Conservation (phyloP, 2,888 invertebrate species). For the Tineola bisselliella region DNA sequence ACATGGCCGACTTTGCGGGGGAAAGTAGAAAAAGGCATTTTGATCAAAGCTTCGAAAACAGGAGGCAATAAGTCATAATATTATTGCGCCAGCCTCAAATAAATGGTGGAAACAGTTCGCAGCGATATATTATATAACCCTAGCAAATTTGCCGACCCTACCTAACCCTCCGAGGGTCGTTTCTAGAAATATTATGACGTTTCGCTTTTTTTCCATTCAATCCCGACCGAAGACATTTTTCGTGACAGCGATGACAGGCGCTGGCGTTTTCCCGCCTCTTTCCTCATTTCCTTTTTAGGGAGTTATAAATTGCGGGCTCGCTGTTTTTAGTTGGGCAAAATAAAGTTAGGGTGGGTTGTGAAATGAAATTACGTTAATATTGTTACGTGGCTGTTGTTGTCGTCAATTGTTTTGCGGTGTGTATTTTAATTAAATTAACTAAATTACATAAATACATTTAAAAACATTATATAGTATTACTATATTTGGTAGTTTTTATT, state of each 20-base stretch:
- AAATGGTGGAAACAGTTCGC: slow-evolving; percentile 48
- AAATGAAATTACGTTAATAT: slow-evolving; percentile 57
- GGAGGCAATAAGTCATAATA: slow-evolving; percentile 63
- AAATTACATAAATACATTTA: too few species aligned
- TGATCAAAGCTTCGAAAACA: slow-evolving; percentile 14
- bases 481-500: too few species aligned
- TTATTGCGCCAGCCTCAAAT: slow-evolving; percentile 57
- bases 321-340: slow-evolving; percentile 49
- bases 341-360: slow-evolving; percentile 41
- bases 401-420: slow-evolving; percentile 38
- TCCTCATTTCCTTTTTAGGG: slow-evolving; percentile 45
- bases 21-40: slow-evolving; percentile 19
- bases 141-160: slow-evolving; percentile 28
- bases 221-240: slow-evolving; percentile 46
- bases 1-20: background rate
- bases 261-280: slow-evolving; percentile 49
- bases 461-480: background rate
- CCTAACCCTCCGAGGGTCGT: slow-evolving; percentile 20
- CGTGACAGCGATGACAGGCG: slow-evolving; percentile 56
- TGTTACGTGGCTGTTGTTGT: slow-evolving; percentile 27
- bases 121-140: slow-evolving; percentile 48
- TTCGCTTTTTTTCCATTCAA: slow-evolving; percentile 32
- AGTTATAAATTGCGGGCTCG: slow-evolving; percentile 52
- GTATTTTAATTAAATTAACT: slow-evolving; percentile 22
- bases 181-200: slow-evolving; percentile 46